Evolutionary conservation across 2,113 vertebrate genomes (phyloP), one percentile per base, ranked within the genome.

Genomic region (Ahaetulla prasina): DNA sequence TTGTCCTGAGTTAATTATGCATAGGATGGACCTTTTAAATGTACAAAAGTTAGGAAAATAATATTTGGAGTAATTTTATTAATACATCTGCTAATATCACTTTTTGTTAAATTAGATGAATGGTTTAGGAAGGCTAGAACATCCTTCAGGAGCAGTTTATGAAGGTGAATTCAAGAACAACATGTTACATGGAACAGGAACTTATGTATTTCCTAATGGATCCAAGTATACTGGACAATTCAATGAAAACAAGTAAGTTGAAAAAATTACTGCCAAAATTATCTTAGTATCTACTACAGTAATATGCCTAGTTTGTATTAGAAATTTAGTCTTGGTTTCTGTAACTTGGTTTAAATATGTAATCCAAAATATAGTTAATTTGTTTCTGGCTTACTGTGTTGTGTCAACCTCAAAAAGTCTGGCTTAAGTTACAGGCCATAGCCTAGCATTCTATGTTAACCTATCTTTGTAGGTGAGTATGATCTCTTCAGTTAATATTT

Each of bases 101-200:
- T 93, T 94, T 92, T 53, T 90, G 30, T 91, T 90, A 84, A 89
- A 68, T 87, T 94, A 98, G 98, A 98, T 98, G 98, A 97, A 98
- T 86, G 98, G 98, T 84, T 96, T 88, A 89, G 98, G 98, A 92
- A 98, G 94, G 93, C 95, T 99, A 50, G 96, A 97, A 30, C 96
- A 98, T 96, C 98, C 98, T 80, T 99, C 98, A 45, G 98, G 98
- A 91, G 97, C 98, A 2, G 91, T 96, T 47, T 99, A 98, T 95
- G 97, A 98, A 98, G 98, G 98, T 53, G 95, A 98, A 60, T 98
- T 99, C 95, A 97, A 97, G 95, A 97, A 98, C 95, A 98, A 98
- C 94, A 98, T 96, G 98, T 98, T 98, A 95, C 97, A 98, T 9
- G 97, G 98, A 91, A 88, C 50, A 30, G 98, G 98, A 85, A 98